phyloP scores from a whole-genome alignment of 2,113 vertebrate genomes.

The Pimephales promelas region DNA sequence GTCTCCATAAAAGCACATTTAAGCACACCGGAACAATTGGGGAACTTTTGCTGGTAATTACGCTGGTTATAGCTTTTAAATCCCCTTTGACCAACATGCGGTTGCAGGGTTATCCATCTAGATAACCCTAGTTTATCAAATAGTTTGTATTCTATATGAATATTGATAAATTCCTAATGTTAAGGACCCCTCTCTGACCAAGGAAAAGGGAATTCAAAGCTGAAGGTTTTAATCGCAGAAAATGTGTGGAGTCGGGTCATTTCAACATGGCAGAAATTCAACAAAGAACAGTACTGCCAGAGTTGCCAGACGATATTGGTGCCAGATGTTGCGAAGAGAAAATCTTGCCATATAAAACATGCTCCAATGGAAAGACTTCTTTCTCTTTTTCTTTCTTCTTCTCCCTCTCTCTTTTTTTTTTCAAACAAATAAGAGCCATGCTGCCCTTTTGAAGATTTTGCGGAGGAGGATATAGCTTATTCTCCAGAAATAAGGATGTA shows the following conservation, averaged over 20 bases:
- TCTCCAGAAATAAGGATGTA: slow-evolving; percentile 67
- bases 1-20: slow-evolving; percentile 30
- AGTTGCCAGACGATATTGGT: slow-evolving; percentile 82
- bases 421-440: slow-evolving; percentile 63
- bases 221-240: slow-evolving; percentile 74
- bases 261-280: slow-evolving; percentile 85
- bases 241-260: slow-evolving; percentile 83
- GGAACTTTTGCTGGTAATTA: background rate
- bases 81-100: background rate
- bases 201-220: slow-evolving; percentile 47
- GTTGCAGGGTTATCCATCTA: background rate
- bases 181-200: background rate
- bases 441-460: slow-evolving; percentile 71
- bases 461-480: slow-evolving; percentile 58
- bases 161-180: background rate
- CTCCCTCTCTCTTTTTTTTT: slow-evolving; percentile 56
- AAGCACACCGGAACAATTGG: background rate
- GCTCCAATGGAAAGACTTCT: slow-evolving; percentile 81
- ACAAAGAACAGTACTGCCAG: slow-evolving; percentile 81
- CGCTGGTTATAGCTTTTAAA: background rate
- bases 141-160: background rate
- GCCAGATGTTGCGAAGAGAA: slow-evolving; percentile 87
- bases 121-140: background rate
- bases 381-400: slow-evolving; percentile 50
- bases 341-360: slow-evolving; percentile 83